Base-by-base conservation (phyloP, 2,888 invertebrate genomes). In the Dynastes hyllus region DNA sequence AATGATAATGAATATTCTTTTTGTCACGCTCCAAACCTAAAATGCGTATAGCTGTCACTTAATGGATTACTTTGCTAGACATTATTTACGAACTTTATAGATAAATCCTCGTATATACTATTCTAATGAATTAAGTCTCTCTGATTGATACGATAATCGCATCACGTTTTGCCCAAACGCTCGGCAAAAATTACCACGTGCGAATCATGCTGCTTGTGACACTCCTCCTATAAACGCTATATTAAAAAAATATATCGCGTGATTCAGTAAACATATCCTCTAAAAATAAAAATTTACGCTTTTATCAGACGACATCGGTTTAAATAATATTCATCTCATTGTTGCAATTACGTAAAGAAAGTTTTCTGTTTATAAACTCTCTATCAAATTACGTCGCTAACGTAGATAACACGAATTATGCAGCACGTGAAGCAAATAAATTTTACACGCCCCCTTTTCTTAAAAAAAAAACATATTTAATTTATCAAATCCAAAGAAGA, bases 161-260 rank as follows among this genome's bases (percentile, higher is more conserved):
- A 45, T 67, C 67, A 67, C 67, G 67, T 67, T 37, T 29, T 45
- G 67, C 6, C n/a, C 67, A 40, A 29, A 40, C 67, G 67, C 22
- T 67, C 16, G 8, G 5, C 1, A 45, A 6, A 5, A 16, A 67
- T n/a, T 67, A 67, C 16, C 67, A 50, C 67, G 67, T 45, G 45
- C 22, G 22, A 13, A 16, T 45, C 45, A 45, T n/a, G 40, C 16
- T 27, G 11, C 9, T 2, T 67, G 40, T 67, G 67, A 67, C 67
- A 67, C 67, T 67, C 65, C 65, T 65, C 65, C 65, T 32, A 63
- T 66, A 66, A 40, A 67, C 37, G 8, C 8, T 45, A 45, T 8
- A 45, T 1, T 4, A 16, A 37, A 67, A 67, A 45, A 40, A 27
- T 27, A 29, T 27, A 22, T 27, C 22, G 22, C 27, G 29, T 27